Evolutionary conservation across 2,888 invertebrate genomes (phyloP), one percentile per base, ranked within the genome.

Genomic region (Cephonodes hylas): DNA sequence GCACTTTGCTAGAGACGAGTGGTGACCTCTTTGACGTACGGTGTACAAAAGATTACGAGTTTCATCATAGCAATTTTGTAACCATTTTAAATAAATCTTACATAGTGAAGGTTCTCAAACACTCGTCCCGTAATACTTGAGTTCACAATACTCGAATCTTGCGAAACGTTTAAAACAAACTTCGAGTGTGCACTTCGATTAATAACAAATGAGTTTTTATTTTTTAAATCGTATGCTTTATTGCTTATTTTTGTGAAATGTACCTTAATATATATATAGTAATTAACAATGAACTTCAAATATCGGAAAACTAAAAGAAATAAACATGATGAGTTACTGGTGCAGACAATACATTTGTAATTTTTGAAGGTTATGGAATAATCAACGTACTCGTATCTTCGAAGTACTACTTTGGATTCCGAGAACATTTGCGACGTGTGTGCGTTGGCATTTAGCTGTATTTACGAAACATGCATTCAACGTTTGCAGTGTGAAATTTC

Each of bases 381-480:
- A 66, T 65, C 67, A 63, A 64, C 62, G 62, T 66, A 59, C 62
- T 62, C 62, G 62, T 66, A 59, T 62, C 63, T 64, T 66, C 60
- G 60, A 61, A 63, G 64, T 66, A 66, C 62, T 60, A 71, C 38
- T 38, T n/a, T 71, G 64, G 65, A 63, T 66, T 68, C 64, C 64
- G 62, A 69, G 75, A 77, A 75, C 71, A 72, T 74, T 69, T 69
- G 68, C 70, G 75, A 79, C 67, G 72, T 77, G 74, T 79, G 75
- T 81, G 77, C 75, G 76, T 75, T 89, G 88, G 74, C 88, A 89
- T 90, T 89, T 89, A 84, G 77, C 72, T 69, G 67, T 70, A 69
- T 83, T 89, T 87, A 78, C 89, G 88, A 88, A 87, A 88, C 74
- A 68, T 69, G 73, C 72, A 66, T 73, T 67, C 68, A 73, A 75